phyloP scores from a whole-genome alignment of 2,888 invertebrate species.

The Euzophera pinguis region DNA sequence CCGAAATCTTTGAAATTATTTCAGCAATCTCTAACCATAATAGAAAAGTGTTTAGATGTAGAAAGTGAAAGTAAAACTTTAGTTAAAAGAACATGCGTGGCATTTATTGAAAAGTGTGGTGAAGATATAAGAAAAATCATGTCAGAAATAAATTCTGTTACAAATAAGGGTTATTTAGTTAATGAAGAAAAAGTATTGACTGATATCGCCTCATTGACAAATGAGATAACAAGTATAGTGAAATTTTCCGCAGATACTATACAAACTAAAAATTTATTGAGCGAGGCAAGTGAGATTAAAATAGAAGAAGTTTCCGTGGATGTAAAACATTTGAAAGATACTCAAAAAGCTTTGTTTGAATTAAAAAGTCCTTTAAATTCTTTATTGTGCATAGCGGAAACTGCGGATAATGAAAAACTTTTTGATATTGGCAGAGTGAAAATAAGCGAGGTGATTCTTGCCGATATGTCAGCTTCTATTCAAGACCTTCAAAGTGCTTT shows the following conservation, averaged over 20 bases:
- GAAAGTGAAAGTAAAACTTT: slow-evolving; percentile 83
- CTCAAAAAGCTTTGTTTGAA: slow-evolving; percentile 65
- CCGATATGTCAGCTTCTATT: slow-evolving; percentile 68
- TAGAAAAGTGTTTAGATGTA: slow-evolving; percentile 84
- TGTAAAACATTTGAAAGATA: slow-evolving; percentile 56
- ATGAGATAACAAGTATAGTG: slow-evolving; percentile 72
- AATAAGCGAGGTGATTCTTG: slow-evolving; percentile 56
- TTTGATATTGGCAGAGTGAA: slow-evolving; percentile 38
- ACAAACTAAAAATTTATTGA: slow-evolving; percentile 58
- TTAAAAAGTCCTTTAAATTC: slow-evolving; percentile 57
- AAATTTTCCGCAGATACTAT: slow-evolving; percentile 77
- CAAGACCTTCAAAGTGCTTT: slow-evolving; percentile 71
- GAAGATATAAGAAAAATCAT: slow-evolving; percentile 77
- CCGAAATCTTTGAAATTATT: slow-evolving; percentile 81
- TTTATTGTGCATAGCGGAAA: slow-evolving; percentile 53
- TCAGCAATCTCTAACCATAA: slow-evolving; percentile 82
- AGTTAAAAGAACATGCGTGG: slow-evolving; percentile 84
- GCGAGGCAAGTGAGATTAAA: slow-evolving; percentile 56
- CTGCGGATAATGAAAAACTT: slow-evolving; percentile 44
- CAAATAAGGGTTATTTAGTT: slow-evolving; percentile 62
- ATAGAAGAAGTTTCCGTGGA: slow-evolving; percentile 47
- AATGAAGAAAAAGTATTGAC: slow-evolving; percentile 53
- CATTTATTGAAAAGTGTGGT: slow-evolving; percentile 81
- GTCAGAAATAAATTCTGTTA: slow-evolving; percentile 62
- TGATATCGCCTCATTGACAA: slow-evolving; percentile 66